Evolutionary conservation across 2,797 vertebrate genomes (phyloP), one percentile per base, ranked within the genome.

Genomic region (Dipus sagitta): DNA sequence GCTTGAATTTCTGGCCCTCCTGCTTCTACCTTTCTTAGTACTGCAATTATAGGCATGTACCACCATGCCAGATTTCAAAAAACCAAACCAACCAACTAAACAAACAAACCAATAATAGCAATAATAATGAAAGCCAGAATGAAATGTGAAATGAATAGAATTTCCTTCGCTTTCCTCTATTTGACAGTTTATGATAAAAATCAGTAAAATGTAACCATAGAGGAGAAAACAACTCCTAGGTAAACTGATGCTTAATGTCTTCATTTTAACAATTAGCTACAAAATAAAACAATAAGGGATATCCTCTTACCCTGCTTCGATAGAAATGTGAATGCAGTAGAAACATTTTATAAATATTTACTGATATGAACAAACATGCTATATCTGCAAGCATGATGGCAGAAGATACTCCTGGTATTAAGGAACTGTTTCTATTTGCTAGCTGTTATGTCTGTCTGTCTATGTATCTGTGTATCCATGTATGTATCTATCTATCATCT

Each of bases 311-410:
- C 26, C 38, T 79, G 87, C 34, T 92, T 74, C 68, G 58, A 87
- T 85, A 75, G 38, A 88, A 93, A 79, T 60, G 5, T 80, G 74
- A 95, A 90, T 90, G 32, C 65, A 93, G 75, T 84, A 83, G 58
- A 90, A 95, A 91, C n/a, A 86, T 86, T 95, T 92, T 91, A 47
- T 34, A 58, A 90, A 82, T 91, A 80, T 91, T 74, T 90, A 88
- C 62, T 82, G 67, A 77, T 75, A 90, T 34, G 88, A 90, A 54
- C 76, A 94, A 93, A 87, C 52, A 85, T 74, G 38, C 42, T 71
- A 91, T 96, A 80, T 87, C 87, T 88, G 47, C 30, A n/a, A 75
- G 52, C 26, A 90, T 94, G 83, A 75, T 67, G n/a, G 13, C 75
- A 62, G 65, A 93, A 95, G 93, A 87, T 75, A 62, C 3, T 86